These are phyloP conservation scores for Magallana nippona DNA, from an alignment of 2,888 invertebrate species.

Conservation along the genomic window DNA sequence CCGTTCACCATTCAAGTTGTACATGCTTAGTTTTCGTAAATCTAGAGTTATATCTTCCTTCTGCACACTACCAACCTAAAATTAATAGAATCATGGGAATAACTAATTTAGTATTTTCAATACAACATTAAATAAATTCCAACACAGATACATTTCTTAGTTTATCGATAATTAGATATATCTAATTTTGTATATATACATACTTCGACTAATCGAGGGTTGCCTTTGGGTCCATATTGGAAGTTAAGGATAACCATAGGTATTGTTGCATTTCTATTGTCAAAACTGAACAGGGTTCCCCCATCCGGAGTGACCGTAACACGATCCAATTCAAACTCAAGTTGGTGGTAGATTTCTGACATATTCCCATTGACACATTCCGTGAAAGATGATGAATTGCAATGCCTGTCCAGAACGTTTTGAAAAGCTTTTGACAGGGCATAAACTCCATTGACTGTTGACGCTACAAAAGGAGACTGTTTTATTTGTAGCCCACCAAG, in stretches of 20 bases:
- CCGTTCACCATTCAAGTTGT: slow-evolving; percentile 37
- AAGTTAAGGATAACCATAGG: slow-evolving; percentile 6
- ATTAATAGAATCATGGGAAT: background rate
- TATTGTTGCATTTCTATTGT: slow-evolving; percentile 2
- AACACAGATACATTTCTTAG: too few relatives aligned
- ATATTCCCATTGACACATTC: background rate
- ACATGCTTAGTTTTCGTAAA: slow-evolving; percentile 40
- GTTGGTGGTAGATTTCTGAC: background rate
- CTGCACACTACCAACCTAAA: slow-evolving; percentile 39
- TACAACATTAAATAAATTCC: too few relatives aligned
- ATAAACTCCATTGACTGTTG: slow-evolving; percentile 6
- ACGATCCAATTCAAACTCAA: background rate
- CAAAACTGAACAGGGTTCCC: background rate
- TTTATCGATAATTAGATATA: too few relatives aligned
- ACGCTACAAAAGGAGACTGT: slow-evolving; percentile 3
- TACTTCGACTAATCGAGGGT: background rate
- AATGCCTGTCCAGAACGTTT: background rate
- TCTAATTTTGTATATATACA: background rate
- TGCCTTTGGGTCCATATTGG: slow-evolving; percentile 5
- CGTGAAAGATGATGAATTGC: background rate
- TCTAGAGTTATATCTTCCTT: slow-evolving; percentile 25
- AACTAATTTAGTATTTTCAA: background rate
- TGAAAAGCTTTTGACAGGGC: background rate
- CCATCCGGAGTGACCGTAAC: background rate
- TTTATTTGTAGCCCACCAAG: background rate